Evolutionary conservation across 1,140 invertebrate species (phyloP).

Genomic region (Drosophila pectinifera): DNA sequence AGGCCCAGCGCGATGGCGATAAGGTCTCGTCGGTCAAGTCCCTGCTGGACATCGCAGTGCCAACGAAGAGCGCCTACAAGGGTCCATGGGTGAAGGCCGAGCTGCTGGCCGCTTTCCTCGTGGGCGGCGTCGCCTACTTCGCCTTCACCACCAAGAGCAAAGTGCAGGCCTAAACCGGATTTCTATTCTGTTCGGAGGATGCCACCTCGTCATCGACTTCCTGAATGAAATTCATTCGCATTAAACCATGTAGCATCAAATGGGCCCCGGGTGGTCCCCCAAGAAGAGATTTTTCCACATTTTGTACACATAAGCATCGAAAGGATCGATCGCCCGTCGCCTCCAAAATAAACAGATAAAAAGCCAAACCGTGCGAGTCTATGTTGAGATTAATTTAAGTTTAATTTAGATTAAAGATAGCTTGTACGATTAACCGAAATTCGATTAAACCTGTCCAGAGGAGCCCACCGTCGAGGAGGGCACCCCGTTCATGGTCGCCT

Average conservation of each 20-base stretch:
- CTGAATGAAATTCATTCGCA: constrained; percentile 84
- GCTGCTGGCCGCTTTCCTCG: constrained; percentile 92
- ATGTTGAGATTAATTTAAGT: constrained; percentile 37
- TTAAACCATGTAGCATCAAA: constrained; percentile 67
- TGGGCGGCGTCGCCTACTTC: constrained; percentile 93
- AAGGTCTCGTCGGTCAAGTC: constrained; percentile 89
- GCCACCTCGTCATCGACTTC: constrained; percentile 33
- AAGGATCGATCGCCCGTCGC: constrained; percentile 16
- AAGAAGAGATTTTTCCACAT: constrained; percentile 38
- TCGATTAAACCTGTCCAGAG: constrained; percentile 29
- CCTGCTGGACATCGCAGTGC: constrained; percentile 90
- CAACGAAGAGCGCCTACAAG: constrained; percentile 94
- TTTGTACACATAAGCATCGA: constrained; percentile 32
- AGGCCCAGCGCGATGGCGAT: constrained; percentile 90
- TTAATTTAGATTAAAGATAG: constrained; percentile 36
- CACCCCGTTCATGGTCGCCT: constrained; percentile 67
- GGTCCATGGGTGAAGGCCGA: constrained; percentile 97
- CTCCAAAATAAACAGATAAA: constrained; percentile 34
- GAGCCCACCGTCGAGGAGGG: constrained; percentile 20
- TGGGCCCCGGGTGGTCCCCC: constrained; percentile 27
- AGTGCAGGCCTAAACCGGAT: constrained; percentile 85
- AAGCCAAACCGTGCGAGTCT: constrained; percentile 3
- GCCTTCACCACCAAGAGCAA: constrained; percentile 94
- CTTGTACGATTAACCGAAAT: constrained; percentile 28
- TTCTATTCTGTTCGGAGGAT: constrained; percentile 11